Evolutionary conservation across 2,113 vertebrate species (phyloP).

Genomic region (Mus spicilegus): DNA sequence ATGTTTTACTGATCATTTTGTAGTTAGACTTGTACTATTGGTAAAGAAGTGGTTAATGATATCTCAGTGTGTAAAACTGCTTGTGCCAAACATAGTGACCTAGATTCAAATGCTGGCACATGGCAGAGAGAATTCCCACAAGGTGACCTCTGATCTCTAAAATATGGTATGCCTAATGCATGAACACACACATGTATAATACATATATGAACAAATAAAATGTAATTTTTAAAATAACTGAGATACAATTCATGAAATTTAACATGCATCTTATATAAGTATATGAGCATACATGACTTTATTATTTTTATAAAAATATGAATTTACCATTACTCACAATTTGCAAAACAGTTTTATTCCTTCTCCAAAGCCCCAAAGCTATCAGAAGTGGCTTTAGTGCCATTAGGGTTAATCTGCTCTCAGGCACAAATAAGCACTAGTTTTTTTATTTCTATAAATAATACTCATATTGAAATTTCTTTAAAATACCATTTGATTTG

Average conservation of each 20-base stretch:
- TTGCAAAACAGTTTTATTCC: neutral
- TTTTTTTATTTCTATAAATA: neutral
- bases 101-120: neutral
- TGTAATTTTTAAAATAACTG: neutral
- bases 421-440: neutral
- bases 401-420: no score
- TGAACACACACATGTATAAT: neutral
- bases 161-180: neutral
- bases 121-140: neutral
- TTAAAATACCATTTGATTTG: neutral
- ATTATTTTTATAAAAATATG: neutral
- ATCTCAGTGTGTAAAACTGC: neutral
- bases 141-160: neutral
- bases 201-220: neutral
- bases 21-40: neutral
- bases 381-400: neutral
- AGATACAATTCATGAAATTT: neutral
- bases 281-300: neutral
- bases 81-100: neutral
- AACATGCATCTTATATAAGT: neutral
- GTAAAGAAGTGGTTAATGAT: neutral
- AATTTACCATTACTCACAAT: neutral
- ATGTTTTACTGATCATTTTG: neutral
- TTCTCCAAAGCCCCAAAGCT: neutral
- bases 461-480: neutral